Evolutionary conservation across 2,888 invertebrate species (phyloP).

Genomic region (Galeopsomyia nigrocyanea): DNA sequence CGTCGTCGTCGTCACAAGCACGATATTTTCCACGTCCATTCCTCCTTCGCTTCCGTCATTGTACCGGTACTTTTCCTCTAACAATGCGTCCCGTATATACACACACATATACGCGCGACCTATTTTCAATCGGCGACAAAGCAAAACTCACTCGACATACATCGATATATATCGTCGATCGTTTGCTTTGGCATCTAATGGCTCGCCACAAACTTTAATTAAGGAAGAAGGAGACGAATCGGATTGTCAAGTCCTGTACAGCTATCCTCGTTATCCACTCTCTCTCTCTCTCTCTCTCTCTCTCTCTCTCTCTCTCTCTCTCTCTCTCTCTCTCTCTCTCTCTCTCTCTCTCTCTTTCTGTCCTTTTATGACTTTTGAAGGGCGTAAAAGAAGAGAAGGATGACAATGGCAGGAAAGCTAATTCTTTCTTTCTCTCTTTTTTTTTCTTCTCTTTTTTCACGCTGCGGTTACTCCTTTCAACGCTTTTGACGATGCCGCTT

Average conservation of each 20-base stretch:
- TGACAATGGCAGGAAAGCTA: too few species aligned
- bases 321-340: neutral
- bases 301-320: neutral
- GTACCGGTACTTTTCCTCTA: neutral
- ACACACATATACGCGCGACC: neutral
- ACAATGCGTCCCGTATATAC: constrained; percentile 7
- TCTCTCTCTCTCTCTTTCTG: neutral
- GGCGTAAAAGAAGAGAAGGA: too few species aligned
- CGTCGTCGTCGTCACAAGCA: too few species aligned
- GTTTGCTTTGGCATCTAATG: constrained; percentile 3
- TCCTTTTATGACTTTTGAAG: too few species aligned
- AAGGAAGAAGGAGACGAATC: constrained; percentile 15
- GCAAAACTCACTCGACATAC: too few species aligned
- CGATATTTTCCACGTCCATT: neutral
- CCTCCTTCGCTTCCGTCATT: neutral
- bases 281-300: neutral
- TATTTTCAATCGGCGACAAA: constrained; percentile 2
- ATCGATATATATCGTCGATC: neutral
- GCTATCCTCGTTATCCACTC: constrained; percentile 17
- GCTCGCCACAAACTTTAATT: constrained; percentile 33
- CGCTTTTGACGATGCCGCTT: too few species aligned
- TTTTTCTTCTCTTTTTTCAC: too few species aligned
- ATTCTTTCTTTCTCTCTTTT: too few species aligned
- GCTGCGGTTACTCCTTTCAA: too few species aligned
- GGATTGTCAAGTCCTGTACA: constrained; percentile 15